Conservation (phyloP, 2,797 vertebrate genomes). For the Sebastes vulpes region DNA sequence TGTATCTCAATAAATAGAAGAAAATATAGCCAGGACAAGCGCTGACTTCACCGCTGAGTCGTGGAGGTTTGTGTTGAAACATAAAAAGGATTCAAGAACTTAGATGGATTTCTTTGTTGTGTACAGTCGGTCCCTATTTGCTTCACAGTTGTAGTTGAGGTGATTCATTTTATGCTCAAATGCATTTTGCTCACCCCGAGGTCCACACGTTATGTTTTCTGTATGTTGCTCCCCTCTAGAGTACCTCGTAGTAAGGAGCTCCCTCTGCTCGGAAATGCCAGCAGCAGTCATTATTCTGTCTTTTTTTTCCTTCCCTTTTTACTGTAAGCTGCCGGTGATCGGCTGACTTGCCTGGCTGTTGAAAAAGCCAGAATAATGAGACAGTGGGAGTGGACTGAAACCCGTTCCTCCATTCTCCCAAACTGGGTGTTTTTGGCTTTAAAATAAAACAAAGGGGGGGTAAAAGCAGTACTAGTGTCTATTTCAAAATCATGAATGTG, state of each 20-base stretch:
- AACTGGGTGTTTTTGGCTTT: constrained; percentile 29
- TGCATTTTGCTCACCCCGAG: constrained; percentile 6
- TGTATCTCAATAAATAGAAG: background rate
- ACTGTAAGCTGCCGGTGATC: constrained; percentile 43
- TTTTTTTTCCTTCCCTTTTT: background rate
- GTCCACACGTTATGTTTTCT: constrained; percentile 27
- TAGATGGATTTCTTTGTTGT: background rate
- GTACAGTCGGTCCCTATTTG: background rate
- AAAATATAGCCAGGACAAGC: background rate
- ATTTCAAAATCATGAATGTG: constrained; percentile 67
- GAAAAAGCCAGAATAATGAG: constrained; percentile 63
- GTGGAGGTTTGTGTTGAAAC: background rate
- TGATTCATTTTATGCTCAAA: constrained; percentile 22
- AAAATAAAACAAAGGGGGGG: background rate
- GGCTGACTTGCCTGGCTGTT: constrained; percentile 40
- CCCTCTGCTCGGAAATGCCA: constrained; percentile 37
- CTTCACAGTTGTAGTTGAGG: constrained; percentile 17
- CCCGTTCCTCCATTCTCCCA: constrained; percentile 33
- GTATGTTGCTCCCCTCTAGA: constrained; percentile 1
- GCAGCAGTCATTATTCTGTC: constrained; percentile 47
- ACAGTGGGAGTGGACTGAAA: constrained; percentile 45
- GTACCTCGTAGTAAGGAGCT: constrained; percentile 13
- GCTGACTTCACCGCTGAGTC: constrained; percentile 15
- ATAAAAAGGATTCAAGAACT: constrained; percentile 5
- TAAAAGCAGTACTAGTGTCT: constrained; percentile 11